Conservation (phyloP, 2,797 vertebrate genomes). For the Synaphobranchus kaupii region DNA sequence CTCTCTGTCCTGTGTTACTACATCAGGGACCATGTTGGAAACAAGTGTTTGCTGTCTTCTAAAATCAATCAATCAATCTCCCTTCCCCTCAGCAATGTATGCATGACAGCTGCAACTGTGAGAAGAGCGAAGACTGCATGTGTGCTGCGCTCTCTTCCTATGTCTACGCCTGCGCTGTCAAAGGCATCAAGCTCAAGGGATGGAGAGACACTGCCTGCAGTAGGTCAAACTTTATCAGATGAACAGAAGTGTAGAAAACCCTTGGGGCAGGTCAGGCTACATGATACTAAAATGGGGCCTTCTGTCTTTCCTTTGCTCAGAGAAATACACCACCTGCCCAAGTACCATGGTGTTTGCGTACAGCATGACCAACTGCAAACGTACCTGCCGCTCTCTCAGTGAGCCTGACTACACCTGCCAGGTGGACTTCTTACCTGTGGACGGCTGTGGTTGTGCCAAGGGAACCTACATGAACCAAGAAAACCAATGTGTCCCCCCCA, state of each 20-base stretch:
- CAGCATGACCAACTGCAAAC: conserved; percentile 65
- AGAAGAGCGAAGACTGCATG: conserved; percentile 39
- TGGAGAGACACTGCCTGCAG: conserved; percentile 69
- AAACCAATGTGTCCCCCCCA: conserved; percentile 76
- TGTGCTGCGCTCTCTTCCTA: conserved; percentile 68
- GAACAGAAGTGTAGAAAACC: conserved; percentile 25
- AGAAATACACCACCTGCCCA: conserved; percentile 75
- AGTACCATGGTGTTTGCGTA: conserved; percentile 75
- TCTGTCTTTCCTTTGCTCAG: conserved; percentile 61
- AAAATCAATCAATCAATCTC: too few relatives aligned
- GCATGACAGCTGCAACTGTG: conserved; percentile 58
- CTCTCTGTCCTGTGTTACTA: too few relatives aligned
- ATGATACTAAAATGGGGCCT: neutral
- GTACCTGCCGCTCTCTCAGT: conserved; percentile 75
- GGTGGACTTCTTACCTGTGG: conserved; percentile 74
- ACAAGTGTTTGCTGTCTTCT: too few relatives aligned
- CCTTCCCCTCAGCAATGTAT: conserved; percentile 66
- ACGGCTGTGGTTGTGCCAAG: conserved; percentile 78
- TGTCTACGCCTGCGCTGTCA: conserved; percentile 62
- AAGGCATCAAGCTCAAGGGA: conserved; percentile 56
- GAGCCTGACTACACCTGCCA: conserved; percentile 73
- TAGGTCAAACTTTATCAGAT: conserved; percentile 53
- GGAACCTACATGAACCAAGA: conserved; percentile 78
- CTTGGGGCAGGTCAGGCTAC: neutral
- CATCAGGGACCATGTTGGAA: too few relatives aligned